A percentile compares a stretch with the other conserved stretches of the same genome.
phyloP scores from a whole-genome alignment of 1,140 invertebrate genomes.

The Lepidurus apus region DNA sequence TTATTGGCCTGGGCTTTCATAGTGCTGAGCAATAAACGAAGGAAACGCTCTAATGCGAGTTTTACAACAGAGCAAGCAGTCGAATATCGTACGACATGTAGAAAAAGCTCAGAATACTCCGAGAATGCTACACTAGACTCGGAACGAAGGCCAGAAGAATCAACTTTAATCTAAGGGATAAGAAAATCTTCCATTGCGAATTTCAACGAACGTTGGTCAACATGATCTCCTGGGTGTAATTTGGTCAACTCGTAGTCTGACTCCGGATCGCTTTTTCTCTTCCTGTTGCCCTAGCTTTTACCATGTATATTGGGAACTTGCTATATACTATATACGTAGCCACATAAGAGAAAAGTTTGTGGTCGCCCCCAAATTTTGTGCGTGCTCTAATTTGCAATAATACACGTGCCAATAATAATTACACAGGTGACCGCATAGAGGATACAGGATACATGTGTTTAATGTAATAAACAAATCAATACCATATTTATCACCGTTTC shows the following conservation, averaged over 20 bases:
- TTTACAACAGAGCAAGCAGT: not conserved
- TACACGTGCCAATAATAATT: not conserved
- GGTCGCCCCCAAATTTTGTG: not conserved
- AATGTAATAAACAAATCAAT: not conserved
- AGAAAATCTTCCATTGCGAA: not conserved
- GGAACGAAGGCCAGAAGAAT: not conserved
- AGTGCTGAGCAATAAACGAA: not conserved
- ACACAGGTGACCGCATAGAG: not conserved
- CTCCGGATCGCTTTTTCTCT: not conserved
- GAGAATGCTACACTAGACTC: not conserved
- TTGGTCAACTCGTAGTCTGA: not conserved
- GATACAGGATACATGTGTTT: not conserved
- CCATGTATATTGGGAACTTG: no score
- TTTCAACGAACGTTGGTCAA: not conserved
- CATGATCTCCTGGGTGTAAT: not conserved
- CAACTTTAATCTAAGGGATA: not conserved
- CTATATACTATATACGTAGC: no score
- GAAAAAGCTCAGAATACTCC: not conserved
- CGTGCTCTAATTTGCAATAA: not conserved
- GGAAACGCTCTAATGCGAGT: not conserved
- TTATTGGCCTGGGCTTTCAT: not conserved
- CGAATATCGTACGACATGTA: not conserved
- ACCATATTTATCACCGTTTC: not conserved
- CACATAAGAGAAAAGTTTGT: not conserved
- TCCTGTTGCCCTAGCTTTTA: not conserved